Evolutionary conservation across 2,888 invertebrate species (phyloP).

Genomic region (Megamerina dolium): DNA sequence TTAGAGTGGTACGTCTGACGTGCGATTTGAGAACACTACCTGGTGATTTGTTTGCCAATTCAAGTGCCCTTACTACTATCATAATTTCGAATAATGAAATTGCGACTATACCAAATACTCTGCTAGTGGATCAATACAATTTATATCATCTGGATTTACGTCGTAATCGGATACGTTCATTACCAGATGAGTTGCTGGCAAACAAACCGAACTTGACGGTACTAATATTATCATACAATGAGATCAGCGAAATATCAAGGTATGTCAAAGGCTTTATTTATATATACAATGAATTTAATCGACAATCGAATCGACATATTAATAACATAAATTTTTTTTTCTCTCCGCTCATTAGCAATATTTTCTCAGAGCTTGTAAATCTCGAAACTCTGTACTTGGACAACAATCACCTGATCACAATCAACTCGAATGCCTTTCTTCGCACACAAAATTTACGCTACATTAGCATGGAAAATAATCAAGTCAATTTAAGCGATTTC

Average conservation of each 20-base stretch:
- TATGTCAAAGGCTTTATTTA: no score
- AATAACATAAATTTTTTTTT: no score
- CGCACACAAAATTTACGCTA: slow-evolving; percentile 51
- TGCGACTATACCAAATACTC: slow-evolving; percentile 53
- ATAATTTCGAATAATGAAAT: slow-evolving; percentile 58
- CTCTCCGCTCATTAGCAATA: no score
- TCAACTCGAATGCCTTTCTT: slow-evolving; percentile 52
- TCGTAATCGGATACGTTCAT: slow-evolving; percentile 56
- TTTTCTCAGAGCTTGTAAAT: slow-evolving; percentile 46
- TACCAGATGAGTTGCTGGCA: slow-evolving; percentile 58
- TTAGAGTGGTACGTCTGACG: slow-evolving; percentile 55
- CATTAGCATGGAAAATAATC: slow-evolving; percentile 54
- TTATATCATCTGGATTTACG: slow-evolving; percentile 61
- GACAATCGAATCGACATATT: no score
- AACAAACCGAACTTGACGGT: slow-evolving; percentile 54
- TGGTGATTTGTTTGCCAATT: slow-evolving; percentile 58
- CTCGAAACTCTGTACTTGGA: slow-evolving; percentile 52
- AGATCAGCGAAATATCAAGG: slow-evolving; percentile 55
- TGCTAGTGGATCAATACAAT: slow-evolving; percentile 60
- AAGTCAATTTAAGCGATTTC: slow-evolving; percentile 48
- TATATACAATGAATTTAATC: no score
- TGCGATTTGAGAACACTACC: slow-evolving; percentile 57
- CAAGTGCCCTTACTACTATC: slow-evolving; percentile 55
- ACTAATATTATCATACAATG: slow-evolving; percentile 62
- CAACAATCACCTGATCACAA: slow-evolving; percentile 50